phyloP scores from a whole-genome alignment of 2,888 invertebrate species.

The Dusona sp. region DNA sequence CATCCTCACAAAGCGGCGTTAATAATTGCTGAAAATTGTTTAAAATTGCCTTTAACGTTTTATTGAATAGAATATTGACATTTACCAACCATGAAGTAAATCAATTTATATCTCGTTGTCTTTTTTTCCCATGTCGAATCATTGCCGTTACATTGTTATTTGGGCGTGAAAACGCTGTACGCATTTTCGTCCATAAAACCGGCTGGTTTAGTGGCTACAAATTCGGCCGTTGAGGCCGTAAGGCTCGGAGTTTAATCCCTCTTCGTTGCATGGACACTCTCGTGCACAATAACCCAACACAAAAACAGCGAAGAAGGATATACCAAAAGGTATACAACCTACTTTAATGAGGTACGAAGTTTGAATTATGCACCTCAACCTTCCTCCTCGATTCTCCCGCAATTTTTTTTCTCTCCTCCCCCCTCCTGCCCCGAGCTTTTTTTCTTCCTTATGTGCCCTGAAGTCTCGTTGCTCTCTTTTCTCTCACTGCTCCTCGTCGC shows the following conservation, averaged over 20 bases:
- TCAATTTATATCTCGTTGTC: not conserved
- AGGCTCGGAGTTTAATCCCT: conserved; percentile 76
- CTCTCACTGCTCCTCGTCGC: not conserved
- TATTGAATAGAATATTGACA: not conserved
- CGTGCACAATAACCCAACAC: conserved; percentile 42
- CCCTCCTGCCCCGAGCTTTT: conserved; percentile 14
- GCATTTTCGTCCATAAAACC: conserved; percentile 81
- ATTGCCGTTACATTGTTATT: conserved; percentile 79
- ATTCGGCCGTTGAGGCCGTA: conserved; percentile 77
- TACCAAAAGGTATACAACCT: conserved; percentile 72
- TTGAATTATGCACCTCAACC: conserved; percentile 80
- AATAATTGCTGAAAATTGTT: not conserved
- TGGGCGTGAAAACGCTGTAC: conserved; percentile 81
- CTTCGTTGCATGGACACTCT: conserved; percentile 59
- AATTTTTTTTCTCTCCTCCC: conserved; percentile 45
- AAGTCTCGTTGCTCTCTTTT: not conserved
- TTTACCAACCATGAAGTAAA: conserved; percentile 6
- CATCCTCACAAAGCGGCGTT: too few species aligned
- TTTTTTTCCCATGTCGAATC: conserved; percentile 39
- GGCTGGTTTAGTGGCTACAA: conserved; percentile 83
- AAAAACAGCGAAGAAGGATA: conserved; percentile 53
- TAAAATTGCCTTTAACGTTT: not conserved
- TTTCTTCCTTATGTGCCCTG: not conserved
- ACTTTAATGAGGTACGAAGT: conserved; percentile 82
- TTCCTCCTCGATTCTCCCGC: conserved; percentile 58